Evolutionary conservation across 2,797 vertebrate species (phyloP).

Genomic region (Siniperca undulata): DNA sequence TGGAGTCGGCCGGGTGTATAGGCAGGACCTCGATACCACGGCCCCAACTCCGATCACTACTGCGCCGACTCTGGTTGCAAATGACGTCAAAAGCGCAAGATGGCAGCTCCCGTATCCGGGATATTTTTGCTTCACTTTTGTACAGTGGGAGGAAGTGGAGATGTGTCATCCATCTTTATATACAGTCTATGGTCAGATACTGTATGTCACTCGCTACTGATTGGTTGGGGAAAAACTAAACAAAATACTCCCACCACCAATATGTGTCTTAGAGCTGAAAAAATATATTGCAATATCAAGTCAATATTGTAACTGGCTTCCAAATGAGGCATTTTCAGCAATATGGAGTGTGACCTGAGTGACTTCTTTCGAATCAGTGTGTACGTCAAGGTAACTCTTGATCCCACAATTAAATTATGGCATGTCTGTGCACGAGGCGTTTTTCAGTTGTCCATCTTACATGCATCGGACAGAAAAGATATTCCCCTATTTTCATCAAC

Average conservation of each 20-base stretch:
- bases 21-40: too few species aligned
- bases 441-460: not conserved
- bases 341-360: not conserved
- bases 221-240: not conserved
- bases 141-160: too few species aligned
- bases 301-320: not conserved
- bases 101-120: too few species aligned
- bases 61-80: too few species aligned
- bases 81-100: too few species aligned
- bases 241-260: not conserved
- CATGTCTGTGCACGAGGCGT: not conserved
- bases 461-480: not conserved
- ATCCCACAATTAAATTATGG: not conserved
- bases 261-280: not conserved
- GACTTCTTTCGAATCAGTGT: not conserved
- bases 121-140: too few species aligned
- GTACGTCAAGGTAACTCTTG: not conserved
- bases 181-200: too few species aligned
- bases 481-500: not conserved
- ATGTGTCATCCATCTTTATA: too few species aligned
- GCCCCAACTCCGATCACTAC: too few species aligned
- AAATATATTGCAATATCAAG: not conserved
- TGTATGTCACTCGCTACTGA: not conserved
- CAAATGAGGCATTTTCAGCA: not conserved
- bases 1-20: too few species aligned